Evolutionary conservation across 2,113 vertebrate genomes (phyloP).

Genomic region (Morone saxatilis): DNA sequence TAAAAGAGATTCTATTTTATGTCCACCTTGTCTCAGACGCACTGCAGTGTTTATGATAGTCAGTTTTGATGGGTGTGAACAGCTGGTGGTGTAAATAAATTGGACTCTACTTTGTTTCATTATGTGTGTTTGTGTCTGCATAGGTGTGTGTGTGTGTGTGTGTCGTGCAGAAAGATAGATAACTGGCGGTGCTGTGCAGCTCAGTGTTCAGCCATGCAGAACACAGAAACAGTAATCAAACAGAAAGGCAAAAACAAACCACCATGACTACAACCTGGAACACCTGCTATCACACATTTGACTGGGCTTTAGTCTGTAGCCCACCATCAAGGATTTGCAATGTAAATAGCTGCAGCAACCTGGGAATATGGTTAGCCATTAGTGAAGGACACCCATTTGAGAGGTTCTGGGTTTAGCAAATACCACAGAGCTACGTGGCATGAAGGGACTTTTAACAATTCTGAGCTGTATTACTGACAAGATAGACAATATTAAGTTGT

Average conservation of each 20-base stretch:
- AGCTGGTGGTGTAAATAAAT: conserved; percentile 70
- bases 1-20: conserved; percentile 35
- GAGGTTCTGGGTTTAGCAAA: conserved; percentile 44
- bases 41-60: conserved; percentile 46
- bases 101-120: conserved; percentile 44
- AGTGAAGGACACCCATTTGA: conserved; percentile 62
- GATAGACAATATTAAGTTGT: neutral
- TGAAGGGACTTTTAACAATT: conserved; percentile 27
- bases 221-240: conserved; percentile 73
- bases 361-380: conserved; percentile 64
- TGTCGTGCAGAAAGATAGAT: conserved; percentile 48
- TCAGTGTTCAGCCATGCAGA: conserved; percentile 69
- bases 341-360: conserved; percentile 54
- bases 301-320: conserved; percentile 46
- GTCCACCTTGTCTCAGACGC: conserved; percentile 42
- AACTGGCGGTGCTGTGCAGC: conserved; percentile 44
- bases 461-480: conserved; percentile 1
- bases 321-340: conserved; percentile 52
- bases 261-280: conserved; percentile 59
- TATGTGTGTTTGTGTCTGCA: conserved; percentile 21
- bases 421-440: conserved; percentile 21
- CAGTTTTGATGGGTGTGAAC: conserved; percentile 57
- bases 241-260: conserved; percentile 66
- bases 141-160: conserved; percentile 26
- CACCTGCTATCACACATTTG: conserved; percentile 71